Base-by-base conservation (phyloP, 1,140 invertebrate genomes). In the Diprion similis region DNA sequence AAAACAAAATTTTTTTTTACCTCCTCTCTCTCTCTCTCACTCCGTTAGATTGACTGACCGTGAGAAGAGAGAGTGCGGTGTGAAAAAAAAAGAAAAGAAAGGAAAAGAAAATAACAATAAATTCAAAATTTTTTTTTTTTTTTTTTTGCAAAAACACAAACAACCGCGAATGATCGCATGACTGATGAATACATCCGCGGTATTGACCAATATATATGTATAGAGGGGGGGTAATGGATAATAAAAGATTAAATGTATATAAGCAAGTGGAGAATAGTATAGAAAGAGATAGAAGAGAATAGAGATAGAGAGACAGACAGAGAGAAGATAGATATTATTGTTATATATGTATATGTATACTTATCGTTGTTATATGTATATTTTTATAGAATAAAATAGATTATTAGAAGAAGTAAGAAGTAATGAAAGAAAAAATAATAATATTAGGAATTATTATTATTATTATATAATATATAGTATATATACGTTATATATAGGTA, bases 51-150 rank as follows among this genome's bases (percentile, higher is more conserved):
- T 37, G 24, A 37, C 24, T 37, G 24, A 80, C 82, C 72, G 75
- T 59, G 74, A 78, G 79, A 79, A 77, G 74, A 80, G 77, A 80
- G 51, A 78, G 77, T 76, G 70, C 76, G 24, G 24, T 79, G 73
- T 70, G 73, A 77, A 77, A 77, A 70, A 70, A 46, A 70, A 70
- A n/a, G 73, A 66, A 76, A 72, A 76, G 75, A 76, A 76, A 73
- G 74, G 75, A 77, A 79, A 75, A 71, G 76, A 78, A 70, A 80
- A 71, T 78, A 37, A 79, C n/a, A n/a, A n/a, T n/a, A n/a, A n/a
- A n/a, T n/a, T n/a, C n/a, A n/a, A n/a, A n/a, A n/a, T n/a, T n/a
- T n/a, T n/a, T n/a, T n/a, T n/a, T n/a, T n/a, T n/a, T n/a, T n/a
- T n/a, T n/a, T n/a, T n/a, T n/a, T n/a, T n/a, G n/a, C n/a, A 37